phyloP scores from a whole-genome alignment of 2,888 invertebrate genomes.

The Dysmachus trigonus region DNA sequence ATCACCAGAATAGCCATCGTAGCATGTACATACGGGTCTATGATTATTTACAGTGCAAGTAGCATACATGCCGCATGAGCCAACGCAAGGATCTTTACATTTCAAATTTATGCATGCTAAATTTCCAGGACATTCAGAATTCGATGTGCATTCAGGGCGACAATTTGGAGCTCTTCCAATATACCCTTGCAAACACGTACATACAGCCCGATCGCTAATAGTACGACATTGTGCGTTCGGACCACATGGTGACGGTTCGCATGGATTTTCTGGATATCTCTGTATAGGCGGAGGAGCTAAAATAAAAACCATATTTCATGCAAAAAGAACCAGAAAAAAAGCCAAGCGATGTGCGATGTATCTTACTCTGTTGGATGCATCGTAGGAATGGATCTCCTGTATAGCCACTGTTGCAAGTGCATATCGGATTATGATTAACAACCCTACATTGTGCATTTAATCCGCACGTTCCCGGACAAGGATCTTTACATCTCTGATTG shows the following conservation, averaged over 20 bases:
- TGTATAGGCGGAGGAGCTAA: conserved; percentile 53
- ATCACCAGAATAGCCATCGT: conserved; percentile 82
- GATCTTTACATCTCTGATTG: conserved; percentile 81
- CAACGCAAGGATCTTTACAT: conserved; percentile 85
- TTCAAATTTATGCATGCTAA: conserved; percentile 83
- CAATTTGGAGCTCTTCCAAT: conserved; percentile 86
- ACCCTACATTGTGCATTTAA: conserved; percentile 82
- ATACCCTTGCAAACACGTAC: conserved; percentile 81
- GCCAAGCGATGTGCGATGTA: conserved; percentile 6
- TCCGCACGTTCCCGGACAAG: conserved; percentile 86
- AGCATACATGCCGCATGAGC: conserved; percentile 82
- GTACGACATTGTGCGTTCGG: conserved; percentile 83
- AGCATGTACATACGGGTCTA: conserved; percentile 83
- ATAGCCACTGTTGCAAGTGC: conserved; percentile 79
- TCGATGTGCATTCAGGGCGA: conserved; percentile 84
- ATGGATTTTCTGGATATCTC: conserved; percentile 71
- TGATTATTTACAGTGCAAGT: conserved; percentile 84
- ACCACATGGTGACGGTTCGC: conserved; percentile 85
- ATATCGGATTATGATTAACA: conserved; percentile 86
- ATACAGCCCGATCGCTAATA: conserved; percentile 79
- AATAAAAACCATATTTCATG: conserved; percentile 37
- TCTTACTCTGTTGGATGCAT: conserved; percentile 74
- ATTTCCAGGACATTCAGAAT: conserved; percentile 85
- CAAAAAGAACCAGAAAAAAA: conserved; percentile 12
- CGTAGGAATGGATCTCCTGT: conserved; percentile 84